Evolutionary conservation across 1,140 invertebrate species (phyloP).

Genomic region (Coptotermes formosanus): DNA sequence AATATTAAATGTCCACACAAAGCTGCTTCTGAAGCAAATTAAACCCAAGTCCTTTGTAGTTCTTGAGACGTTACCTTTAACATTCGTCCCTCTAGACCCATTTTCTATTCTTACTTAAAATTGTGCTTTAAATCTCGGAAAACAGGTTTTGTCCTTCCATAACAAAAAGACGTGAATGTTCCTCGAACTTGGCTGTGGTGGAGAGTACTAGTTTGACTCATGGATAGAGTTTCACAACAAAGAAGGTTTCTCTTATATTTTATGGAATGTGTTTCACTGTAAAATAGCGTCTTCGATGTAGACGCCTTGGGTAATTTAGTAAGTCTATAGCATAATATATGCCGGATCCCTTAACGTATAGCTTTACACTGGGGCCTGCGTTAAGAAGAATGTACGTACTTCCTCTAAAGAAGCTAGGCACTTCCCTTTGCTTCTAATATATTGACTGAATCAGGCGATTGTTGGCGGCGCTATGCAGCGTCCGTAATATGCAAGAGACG

Average conservation of each 20-base stretch:
- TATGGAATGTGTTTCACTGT: not conserved
- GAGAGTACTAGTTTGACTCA: no score
- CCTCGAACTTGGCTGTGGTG: not conserved
- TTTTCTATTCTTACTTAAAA: not conserved
- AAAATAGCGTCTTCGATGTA: not conserved
- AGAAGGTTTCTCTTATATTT: not conserved
- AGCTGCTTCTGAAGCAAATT: no score
- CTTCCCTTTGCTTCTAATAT: not conserved
- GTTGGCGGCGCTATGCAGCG: not conserved
- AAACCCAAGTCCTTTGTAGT: no score
- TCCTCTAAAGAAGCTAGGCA: not conserved
- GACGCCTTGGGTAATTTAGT: not conserved
- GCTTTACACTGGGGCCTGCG: not conserved
- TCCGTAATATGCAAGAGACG: not conserved
- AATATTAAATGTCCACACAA: no score
- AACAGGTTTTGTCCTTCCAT: not conserved
- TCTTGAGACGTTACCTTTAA: no score
- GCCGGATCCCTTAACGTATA: not conserved
- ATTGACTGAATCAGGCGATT: not conserved
- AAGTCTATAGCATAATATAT: not conserved
- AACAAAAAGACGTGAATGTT: not conserved
- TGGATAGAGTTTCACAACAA: not conserved
- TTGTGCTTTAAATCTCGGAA: not conserved
- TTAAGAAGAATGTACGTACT: no score
- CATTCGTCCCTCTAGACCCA: no score